phyloP scores from a whole-genome alignment of 1,140 invertebrate genomes.

The Pseudomyrmex cubaensis region DNA sequence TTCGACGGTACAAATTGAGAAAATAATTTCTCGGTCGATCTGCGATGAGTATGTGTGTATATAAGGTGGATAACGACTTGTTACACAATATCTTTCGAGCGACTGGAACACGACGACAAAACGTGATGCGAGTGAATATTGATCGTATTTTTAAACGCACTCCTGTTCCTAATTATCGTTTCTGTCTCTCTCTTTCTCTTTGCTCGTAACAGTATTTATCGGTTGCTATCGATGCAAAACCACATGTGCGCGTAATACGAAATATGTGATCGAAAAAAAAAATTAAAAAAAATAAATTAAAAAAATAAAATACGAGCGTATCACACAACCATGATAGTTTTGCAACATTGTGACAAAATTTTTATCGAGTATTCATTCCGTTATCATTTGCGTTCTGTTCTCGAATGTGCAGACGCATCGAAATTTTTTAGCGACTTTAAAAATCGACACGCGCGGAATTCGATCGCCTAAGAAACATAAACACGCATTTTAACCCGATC shows the following conservation, averaged over 20 bases:
- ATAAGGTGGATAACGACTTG: constrained; percentile 9
- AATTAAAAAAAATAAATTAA: too few species aligned
- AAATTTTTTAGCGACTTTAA: not conserved
- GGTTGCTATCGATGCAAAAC: not conserved
- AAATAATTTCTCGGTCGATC: not conserved
- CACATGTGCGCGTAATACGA: not conserved
- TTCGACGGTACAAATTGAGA: not conserved
- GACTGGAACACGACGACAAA: not conserved
- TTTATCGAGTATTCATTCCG: not conserved
- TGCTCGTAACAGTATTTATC: constrained; percentile 8
- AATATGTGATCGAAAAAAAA: constrained; percentile 2
- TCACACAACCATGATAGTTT: too few species aligned
- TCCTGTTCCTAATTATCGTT: not conserved
- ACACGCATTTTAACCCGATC: not conserved
- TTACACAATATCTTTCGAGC: not conserved
- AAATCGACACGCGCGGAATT: constrained; percentile 13
- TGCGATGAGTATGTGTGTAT: not conserved
- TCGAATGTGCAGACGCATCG: not conserved
- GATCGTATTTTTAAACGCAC: constrained; percentile 25
- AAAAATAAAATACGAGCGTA: not conserved
- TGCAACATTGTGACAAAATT: constrained; percentile 5
- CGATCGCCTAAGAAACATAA: not conserved
- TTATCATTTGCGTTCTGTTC: not conserved
- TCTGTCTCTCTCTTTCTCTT: not conserved
- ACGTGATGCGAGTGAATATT: not conserved